Conservation (phyloP, 2,113 vertebrate species). For the Rhabdornis inornatus region DNA sequence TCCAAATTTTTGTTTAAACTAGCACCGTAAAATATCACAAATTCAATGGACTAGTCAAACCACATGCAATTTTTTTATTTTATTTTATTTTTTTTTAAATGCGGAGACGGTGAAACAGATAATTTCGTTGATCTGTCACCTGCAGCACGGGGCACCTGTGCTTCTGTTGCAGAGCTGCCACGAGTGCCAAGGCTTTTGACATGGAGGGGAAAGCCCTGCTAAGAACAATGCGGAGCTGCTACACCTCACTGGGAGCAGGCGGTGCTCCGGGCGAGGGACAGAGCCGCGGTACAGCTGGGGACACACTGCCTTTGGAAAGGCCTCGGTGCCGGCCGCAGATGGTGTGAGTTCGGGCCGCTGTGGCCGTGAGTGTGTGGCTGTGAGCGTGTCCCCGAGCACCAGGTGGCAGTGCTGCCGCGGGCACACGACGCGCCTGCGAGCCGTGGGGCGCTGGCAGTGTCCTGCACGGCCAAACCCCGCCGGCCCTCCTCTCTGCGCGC, state of each 20-base stretch:
- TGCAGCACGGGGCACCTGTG: rapidly evolving
- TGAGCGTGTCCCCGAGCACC: neutral
- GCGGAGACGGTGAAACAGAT: neutral
- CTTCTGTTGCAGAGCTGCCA: neutral
- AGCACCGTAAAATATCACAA: neutral
- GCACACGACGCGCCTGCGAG: neutral
- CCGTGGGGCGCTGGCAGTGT: rapidly evolving
- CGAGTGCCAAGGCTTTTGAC: too few relatives aligned
- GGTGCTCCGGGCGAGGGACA: neutral
- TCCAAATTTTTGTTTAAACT: neutral
- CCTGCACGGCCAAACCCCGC: neutral
- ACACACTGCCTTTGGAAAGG: neutral
- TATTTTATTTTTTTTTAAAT: rapidly evolving
- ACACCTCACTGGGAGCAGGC: rapidly evolving
- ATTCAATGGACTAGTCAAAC: neutral
- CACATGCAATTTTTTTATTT: too few relatives aligned
- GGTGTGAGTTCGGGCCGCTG: too few relatives aligned
- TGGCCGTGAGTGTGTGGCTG: neutral
- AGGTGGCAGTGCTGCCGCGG: conserved; percentile 12
- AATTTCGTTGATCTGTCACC: neutral
- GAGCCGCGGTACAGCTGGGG: rapidly evolving
- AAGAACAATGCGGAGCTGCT: rapidly evolving
- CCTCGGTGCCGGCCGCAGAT: too few relatives aligned
- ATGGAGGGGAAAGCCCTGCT: neutral
- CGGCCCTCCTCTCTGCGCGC: too few relatives aligned